Base-by-base conservation (phyloP, 37 sponge, comb jelly and placozoan species). In the Halisarca cf. caerulea region DNA sequence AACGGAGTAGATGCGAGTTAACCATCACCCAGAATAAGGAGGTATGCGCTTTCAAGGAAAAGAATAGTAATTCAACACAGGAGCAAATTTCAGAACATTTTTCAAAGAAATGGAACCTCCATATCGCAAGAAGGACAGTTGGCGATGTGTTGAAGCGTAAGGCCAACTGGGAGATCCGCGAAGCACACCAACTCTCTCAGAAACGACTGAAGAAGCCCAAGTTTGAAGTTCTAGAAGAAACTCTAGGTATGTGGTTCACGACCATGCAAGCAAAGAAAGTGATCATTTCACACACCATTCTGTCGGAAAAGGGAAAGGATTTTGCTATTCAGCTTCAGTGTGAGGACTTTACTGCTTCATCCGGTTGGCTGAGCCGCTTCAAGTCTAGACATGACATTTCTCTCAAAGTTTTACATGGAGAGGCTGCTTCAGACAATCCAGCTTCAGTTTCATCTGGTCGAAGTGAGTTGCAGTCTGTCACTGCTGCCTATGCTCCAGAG, bases 241-340 rank as follows among this genome's bases (percentile, higher is more conserved):
- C 72, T 9, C 40, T 71, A 7, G 72, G 72, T 20, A 38, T 71
- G 72, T 71, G 72, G 72, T 37, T 71, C 40, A 37, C 20, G 38
- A 71, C 72, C 23, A 71, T 71, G 72, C 40, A 71, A 18, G 72
- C 72, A 71, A 71, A 71, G 72, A 71, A 71, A 18, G 72, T 39
- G 5, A 71, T 71, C 11, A 34, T 71, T 18, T 38, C 9, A 6
- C 7, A 71, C 40, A 30, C 72, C 72, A 71, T 71, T 20, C 72
- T 34, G 40, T 37, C 32, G 8, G 72, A 71, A 18, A 71, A 71
- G 72, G 72, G 72, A 8, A 71, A 71, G 18, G 7, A 71, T 5
- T 34, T 71, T 71, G 37, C 72, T 34, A 9, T 7, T 34, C 5
- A 39, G 32, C 72, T 71, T 15, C 40, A 71, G 37, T 71, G 72